phyloP scores from a whole-genome alignment of 2,113 vertebrate genomes.

The Podarcis cretensis region DNA sequence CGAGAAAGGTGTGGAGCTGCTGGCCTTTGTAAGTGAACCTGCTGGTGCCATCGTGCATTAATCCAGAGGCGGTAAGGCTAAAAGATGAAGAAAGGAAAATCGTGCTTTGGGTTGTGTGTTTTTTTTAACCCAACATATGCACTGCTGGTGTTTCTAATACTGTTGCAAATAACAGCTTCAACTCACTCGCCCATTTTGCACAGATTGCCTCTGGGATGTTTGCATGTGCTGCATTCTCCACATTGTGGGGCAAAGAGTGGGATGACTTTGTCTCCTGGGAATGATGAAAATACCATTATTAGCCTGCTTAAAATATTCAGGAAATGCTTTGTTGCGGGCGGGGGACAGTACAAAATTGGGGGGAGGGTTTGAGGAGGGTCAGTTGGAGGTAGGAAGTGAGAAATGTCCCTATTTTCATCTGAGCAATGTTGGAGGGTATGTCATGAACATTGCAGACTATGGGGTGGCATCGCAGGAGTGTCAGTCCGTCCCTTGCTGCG shows the following conservation, averaged over 20 bases:
- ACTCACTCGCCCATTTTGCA: constrained; percentile 79
- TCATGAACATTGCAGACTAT: too few species aligned
- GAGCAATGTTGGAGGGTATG: too few species aligned
- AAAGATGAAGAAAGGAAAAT: background rate
- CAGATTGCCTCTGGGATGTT: constrained; percentile 79
- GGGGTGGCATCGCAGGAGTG: too few species aligned
- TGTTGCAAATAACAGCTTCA: background rate
- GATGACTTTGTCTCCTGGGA: constrained; percentile 87
- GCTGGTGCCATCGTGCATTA: constrained; percentile 71
- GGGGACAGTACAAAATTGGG: background rate
- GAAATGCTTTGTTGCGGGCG: background rate
- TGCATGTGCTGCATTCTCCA: constrained; percentile 80
- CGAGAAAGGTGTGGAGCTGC: constrained; percentile 77
- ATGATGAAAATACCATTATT: background rate
- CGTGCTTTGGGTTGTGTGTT: rapidly evolving
- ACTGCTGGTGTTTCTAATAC: background rate
- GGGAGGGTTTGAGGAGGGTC: too few species aligned
- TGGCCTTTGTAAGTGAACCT: constrained; percentile 83
- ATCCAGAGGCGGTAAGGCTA: background rate
- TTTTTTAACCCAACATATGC: rapidly evolving
- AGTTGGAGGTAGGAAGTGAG: too few species aligned
- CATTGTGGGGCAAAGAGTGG: constrained; percentile 83
- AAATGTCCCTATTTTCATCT: too few species aligned
- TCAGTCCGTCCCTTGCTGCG: too few species aligned
- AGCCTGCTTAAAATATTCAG: background rate